Conservation (phyloP, 2,888 invertebrate species). For the Dynastes maya region DNA sequence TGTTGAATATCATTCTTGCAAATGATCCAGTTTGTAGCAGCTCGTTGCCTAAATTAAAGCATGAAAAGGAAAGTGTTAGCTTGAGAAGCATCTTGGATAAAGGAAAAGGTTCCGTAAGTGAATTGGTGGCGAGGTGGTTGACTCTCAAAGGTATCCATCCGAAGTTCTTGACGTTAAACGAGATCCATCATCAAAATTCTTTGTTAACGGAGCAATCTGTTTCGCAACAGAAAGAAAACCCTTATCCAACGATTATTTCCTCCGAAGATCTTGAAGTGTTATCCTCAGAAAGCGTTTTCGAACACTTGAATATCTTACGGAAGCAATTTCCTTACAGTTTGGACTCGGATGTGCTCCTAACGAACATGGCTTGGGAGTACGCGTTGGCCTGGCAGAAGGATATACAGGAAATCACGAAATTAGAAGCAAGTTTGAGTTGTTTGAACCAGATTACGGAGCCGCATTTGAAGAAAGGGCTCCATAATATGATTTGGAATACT, state of each 20-base stretch:
- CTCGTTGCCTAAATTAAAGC: conserved; percentile 72
- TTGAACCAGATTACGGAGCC: conserved; percentile 78
- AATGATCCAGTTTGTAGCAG: conserved; percentile 69
- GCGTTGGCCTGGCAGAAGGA: conserved; percentile 90
- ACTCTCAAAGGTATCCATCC: conserved; percentile 83
- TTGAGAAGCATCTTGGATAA: conserved; percentile 78
- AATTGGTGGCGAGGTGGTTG: conserved; percentile 91
- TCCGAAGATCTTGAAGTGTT: conserved; percentile 47
- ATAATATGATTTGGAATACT: conserved; percentile 90
- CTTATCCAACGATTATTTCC: conserved; percentile 58
- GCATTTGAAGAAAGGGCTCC: conserved; percentile 85
- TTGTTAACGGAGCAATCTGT: conserved; percentile 28
- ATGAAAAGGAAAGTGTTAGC: conserved; percentile 76
- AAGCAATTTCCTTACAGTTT: conserved; percentile 91
- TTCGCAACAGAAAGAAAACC: conserved; percentile 45
- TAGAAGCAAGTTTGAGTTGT: conserved; percentile 82
- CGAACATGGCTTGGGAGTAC: conserved; percentile 95
- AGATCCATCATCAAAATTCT: conserved; percentile 58
- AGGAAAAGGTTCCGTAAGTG: conserved; percentile 89
- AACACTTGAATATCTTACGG: conserved; percentile 78
- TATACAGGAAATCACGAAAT: conserved; percentile 76
- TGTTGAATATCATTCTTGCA: conserved; percentile 81
- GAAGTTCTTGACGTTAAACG: conserved; percentile 74
- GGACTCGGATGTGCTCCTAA: conserved; percentile 83
- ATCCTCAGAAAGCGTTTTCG: conserved; percentile 71